phyloP scores from a whole-genome alignment of 2,888 invertebrate genomes.

The Lutraria lutraria region DNA sequence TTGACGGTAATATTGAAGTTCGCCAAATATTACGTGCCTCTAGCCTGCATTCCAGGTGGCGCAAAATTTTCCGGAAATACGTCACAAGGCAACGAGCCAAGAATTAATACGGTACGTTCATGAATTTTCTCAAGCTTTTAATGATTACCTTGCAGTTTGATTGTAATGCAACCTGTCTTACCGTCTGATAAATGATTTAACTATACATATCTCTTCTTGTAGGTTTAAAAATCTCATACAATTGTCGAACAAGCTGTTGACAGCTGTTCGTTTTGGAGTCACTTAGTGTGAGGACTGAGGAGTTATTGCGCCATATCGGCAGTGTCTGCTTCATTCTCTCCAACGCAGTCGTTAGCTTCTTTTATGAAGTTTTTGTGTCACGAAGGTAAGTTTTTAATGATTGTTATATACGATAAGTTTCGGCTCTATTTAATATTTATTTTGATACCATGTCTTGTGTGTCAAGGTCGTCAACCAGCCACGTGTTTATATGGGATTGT shows the following conservation, averaged over 20 bases:
- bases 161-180: background rate
- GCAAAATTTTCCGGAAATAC: conserved; percentile 41
- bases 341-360: conserved; percentile 74
- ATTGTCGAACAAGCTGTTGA: conserved; percentile 22
- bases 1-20: background rate
- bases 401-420: background rate
- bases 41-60: conserved; percentile 30
- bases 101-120: conserved; percentile 19
- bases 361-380: conserved; percentile 84
- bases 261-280: conserved; percentile 53
- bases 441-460: background rate
- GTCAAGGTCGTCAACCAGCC: conserved; percentile 65
- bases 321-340: conserved; percentile 58
- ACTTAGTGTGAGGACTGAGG: background rate
- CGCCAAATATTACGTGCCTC: conserved; percentile 22
- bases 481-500: conserved; percentile 30
- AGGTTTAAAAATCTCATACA: background rate
- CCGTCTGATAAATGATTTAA: background rate
- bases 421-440: background rate
- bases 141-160: background rate
- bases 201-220: background rate
- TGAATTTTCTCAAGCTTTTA: conserved; percentile 2
- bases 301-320: conserved; percentile 70
- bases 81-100: conserved; percentile 70
- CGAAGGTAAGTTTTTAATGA: conserved; percentile 77